Evolutionary conservation across 2,797 vertebrate genomes (phyloP).

Genomic region (Gallinago stenura): DNA sequence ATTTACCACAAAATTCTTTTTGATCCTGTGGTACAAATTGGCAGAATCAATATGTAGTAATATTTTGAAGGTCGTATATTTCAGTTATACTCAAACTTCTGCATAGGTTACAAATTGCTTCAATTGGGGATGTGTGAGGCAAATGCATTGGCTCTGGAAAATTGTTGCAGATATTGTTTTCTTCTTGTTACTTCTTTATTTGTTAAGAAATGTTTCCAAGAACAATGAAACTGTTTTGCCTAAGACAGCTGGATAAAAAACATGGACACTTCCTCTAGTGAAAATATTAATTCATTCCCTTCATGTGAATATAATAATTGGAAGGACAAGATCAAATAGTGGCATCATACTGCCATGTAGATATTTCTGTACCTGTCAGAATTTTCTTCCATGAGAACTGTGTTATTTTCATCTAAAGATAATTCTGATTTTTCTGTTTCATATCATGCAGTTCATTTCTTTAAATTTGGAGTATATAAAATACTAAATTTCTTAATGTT

Average conservation of each 20-base stretch:
- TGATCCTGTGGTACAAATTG: conserved; percentile 30
- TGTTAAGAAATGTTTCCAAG: conserved; percentile 1
- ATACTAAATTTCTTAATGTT: not conserved
- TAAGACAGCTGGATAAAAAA: not conserved
- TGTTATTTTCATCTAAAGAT: not conserved
- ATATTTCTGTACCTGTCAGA: not conserved
- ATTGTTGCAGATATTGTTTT: not conserved
- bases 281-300: conserved; percentile 2
- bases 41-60: conserved; percentile 41
- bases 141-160: not conserved
- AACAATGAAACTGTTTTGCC: not conserved
- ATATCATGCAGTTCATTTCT: not conserved
- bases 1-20: conserved; percentile 50
- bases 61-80: conserved; percentile 50
- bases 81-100: conserved; percentile 11
- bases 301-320: not conserved
- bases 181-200: not conserved
- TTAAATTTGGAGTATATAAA: not conserved
- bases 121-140: not conserved
- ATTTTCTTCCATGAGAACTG: not conserved
- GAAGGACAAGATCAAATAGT: not conserved
- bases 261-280: not conserved
- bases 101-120: not conserved
- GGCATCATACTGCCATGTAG: not conserved
- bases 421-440: not conserved